Conservation (phyloP, 2,888 invertebrate species). For the Xylophagus ater region DNA sequence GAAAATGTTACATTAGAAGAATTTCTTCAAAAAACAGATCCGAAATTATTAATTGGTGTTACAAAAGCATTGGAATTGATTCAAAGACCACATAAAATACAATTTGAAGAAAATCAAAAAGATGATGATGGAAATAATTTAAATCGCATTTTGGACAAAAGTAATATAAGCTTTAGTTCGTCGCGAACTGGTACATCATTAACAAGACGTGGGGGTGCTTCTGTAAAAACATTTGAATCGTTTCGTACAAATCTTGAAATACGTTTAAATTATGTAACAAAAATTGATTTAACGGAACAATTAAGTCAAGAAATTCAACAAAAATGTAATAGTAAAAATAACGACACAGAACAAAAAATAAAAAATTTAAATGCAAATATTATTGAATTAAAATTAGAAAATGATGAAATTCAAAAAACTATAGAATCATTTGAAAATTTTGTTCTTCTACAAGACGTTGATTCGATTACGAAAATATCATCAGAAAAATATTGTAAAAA, state of each 20-base stretch:
- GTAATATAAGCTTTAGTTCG: slow-evolving; percentile 3
- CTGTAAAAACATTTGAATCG: slow-evolving; percentile 11
- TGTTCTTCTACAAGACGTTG: slow-evolving; percentile 32
- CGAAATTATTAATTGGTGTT: slow-evolving; percentile 29
- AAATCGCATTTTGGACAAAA: no score
- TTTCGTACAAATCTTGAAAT: slow-evolving; percentile 20
- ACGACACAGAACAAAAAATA: slow-evolving; percentile 27
- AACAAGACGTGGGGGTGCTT: slow-evolving; percentile 16
- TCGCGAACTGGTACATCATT: slow-evolving; percentile 10
- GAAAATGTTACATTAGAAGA: slow-evolving; percentile 31
- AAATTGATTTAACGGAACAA: slow-evolving; percentile 32
- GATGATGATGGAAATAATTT: neutral
- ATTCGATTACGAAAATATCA: slow-evolving; percentile 40
- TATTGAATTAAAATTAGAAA: slow-evolving; percentile 42
- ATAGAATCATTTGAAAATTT: slow-evolving; percentile 39
- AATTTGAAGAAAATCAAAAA: slow-evolving; percentile 3
- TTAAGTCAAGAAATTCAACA: slow-evolving; percentile 27
- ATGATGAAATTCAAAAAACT: slow-evolving; percentile 40
- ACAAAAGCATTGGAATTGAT: slow-evolving; percentile 12
- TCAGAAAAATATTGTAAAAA: slow-evolving; percentile 41
- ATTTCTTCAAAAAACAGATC: slow-evolving; percentile 33
- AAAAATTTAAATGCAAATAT: slow-evolving; percentile 37
- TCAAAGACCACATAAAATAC: slow-evolving; percentile 10
- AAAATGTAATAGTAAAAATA: slow-evolving; percentile 22
- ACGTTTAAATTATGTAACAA: slow-evolving; percentile 29